Percentiles rank a stretch among this genome's conserved stretches.
phyloP scores from a whole-genome alignment of 2,113 vertebrate species.

The Heloderma charlesbogerti region DNA sequence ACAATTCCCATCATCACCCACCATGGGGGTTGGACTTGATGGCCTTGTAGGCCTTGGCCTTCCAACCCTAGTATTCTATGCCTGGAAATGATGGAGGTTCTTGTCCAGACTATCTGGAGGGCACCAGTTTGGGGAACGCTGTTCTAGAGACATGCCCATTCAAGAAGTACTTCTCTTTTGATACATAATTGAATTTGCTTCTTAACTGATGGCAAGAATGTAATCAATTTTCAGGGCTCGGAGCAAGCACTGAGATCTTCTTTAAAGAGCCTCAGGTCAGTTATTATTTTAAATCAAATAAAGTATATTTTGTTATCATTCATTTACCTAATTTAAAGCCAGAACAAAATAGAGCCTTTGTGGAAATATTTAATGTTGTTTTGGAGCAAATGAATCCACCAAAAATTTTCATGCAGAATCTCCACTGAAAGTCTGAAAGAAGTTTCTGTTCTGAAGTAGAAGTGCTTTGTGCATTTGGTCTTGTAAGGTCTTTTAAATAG shows the following conservation, averaged over 20 bases:
- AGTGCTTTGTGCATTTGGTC: not conserved
- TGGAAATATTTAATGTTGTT: not conserved
- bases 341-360: not conserved
- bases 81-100: too few relatives aligned
- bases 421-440: not conserved
- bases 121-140: too few relatives aligned
- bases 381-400: constrained; percentile 8
- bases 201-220: not conserved
- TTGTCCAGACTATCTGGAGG: too few relatives aligned
- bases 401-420: not conserved
- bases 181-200: not conserved
- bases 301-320: constrained; percentile 2
- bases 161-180: not conserved
- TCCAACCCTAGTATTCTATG: too few relatives aligned
- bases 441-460: not conserved
- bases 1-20: too few relatives aligned
- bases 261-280: not conserved
- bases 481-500: not conserved
- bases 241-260: not conserved
- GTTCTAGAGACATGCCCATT: not conserved
- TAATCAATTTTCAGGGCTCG: not conserved
- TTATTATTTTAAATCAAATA: constrained; percentile 5
- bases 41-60: too few relatives aligned
- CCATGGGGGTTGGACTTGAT: too few relatives aligned
- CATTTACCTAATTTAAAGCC: not conserved